Conservation (phyloP, 2,797 vertebrate genomes). For the Distichodus sexfasciatus region DNA sequence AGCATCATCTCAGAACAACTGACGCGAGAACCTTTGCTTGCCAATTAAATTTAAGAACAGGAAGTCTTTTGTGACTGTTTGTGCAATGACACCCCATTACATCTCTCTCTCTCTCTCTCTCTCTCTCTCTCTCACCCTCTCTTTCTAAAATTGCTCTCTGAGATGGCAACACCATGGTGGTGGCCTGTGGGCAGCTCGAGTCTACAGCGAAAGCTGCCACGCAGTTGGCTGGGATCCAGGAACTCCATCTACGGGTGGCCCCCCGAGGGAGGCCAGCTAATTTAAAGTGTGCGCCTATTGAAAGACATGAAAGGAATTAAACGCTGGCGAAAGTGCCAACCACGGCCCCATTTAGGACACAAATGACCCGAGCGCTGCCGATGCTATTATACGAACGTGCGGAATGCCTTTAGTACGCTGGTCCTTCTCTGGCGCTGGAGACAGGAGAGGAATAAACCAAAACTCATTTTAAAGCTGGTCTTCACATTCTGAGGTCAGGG, state of each 20-base stretch:
- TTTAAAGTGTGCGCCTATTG: constrained; percentile 65
- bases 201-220: constrained; percentile 49
- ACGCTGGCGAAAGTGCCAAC: constrained; percentile 54
- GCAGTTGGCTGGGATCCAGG: constrained; percentile 62
- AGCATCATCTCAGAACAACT: constrained; percentile 46
- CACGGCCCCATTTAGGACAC: constrained; percentile 46
- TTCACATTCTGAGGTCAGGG: neutral
- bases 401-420: neutral
- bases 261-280: constrained; percentile 59
- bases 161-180: constrained; percentile 30
- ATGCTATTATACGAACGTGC: constrained; percentile 34
- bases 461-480: no score
- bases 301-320: constrained; percentile 63
- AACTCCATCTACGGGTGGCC: constrained; percentile 54
- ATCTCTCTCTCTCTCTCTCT: no score
- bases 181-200: constrained; percentile 49
- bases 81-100: neutral
- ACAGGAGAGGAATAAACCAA: neutral
- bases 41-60: constrained; percentile 54
- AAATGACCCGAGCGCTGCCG: constrained; percentile 42
- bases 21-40: constrained; percentile 61
- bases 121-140: neutral
- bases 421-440: neutral
- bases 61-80: neutral
- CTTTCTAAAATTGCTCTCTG: neutral